Base-by-base conservation (phyloP, 2,113 vertebrate species). In the Gallinago media region DNA sequence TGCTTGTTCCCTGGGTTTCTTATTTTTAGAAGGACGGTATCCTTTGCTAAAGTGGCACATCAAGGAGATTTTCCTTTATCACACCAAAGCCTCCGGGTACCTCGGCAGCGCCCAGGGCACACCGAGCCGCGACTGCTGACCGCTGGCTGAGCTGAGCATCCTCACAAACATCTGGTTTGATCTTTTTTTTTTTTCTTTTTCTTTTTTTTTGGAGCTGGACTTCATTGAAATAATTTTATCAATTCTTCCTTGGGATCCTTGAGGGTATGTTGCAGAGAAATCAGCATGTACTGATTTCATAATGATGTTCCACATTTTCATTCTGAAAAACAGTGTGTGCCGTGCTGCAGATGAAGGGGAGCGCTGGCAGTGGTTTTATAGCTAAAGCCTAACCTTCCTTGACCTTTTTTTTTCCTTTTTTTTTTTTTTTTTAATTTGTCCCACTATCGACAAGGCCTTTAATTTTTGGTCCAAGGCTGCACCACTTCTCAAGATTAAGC, bases 21-120 rank as follows among this genome's bases (percentile, higher is more conserved):
- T 31, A 15, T 61, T 58, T 49, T 20, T 11, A 65, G 65, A 38
- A 70, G 68, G 36, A 1, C 49, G 13, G 62, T 36, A 38, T 52
- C 71, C 61, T 59, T 31, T 5, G 8, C 62, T 56, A 9, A 31
- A 29, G 42, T 12, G 18, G 25, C 2, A 61, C 73, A 15, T 62
- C 80, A 76, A 83, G 91, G 73, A 91, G 91, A 67, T 83, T 92
- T 85, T 54, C 85, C 86, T 46, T 68, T 78, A 38, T 59, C 67
- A 2, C n/a, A 32, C 38, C 75, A 32, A 70, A 91, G 38, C 84
- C 74, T 72, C 15, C 38, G 3, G 5, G 49, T 13, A 77, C 46
- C 63, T 79, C 27, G 1, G 27, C 74, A 70, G 67, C 0, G 54
- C 71, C 88, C 76, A 17, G 68, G 65, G 70, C 72, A 58, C 27